Conservation (phyloP, 2,113 vertebrate species). For the Ceyx melanurus region DNA sequence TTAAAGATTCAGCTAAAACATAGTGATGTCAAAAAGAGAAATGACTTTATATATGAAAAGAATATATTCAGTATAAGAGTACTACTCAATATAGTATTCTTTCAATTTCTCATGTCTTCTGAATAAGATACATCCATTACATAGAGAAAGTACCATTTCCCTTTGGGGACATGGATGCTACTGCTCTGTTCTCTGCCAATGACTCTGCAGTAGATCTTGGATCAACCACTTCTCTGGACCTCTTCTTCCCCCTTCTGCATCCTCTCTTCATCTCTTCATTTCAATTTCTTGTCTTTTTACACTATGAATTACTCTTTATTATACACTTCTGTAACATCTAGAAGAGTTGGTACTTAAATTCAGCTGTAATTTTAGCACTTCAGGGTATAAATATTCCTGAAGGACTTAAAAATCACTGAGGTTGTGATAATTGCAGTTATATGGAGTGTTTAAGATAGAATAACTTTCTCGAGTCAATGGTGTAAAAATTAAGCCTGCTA, state of each 20-base stretch:
- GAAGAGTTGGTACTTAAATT: not conserved
- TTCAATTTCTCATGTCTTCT: not conserved
- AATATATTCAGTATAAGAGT: not conserved
- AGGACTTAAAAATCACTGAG: not conserved
- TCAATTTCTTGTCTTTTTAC: slow-evolving; percentile 10
- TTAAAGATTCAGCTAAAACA: not conserved
- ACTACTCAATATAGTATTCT: not conserved
- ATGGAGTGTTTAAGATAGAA: not conserved
- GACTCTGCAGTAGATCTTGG: not conserved
- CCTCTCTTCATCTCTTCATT: not conserved
- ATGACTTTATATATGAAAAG: rapidly evolving
- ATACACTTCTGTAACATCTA: not conserved
- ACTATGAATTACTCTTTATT: not conserved
- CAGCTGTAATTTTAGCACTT: not conserved
- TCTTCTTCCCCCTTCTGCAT: not conserved
- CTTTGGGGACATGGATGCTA: not conserved
- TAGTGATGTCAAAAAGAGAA: not conserved
- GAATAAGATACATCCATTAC: not conserved
- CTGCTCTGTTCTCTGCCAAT: not conserved
- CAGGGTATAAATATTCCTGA: not conserved
- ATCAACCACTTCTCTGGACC: not conserved
- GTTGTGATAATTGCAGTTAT: not conserved
- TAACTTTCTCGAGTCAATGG: not conserved
- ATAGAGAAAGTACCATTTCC: not conserved
- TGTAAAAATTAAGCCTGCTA: not conserved